Evolutionary conservation across 35 echinoderm and acorn worm species (phyloP), one percentile per base, ranked within the genome.

Genomic region (Ophiothrix spiculata): DNA sequence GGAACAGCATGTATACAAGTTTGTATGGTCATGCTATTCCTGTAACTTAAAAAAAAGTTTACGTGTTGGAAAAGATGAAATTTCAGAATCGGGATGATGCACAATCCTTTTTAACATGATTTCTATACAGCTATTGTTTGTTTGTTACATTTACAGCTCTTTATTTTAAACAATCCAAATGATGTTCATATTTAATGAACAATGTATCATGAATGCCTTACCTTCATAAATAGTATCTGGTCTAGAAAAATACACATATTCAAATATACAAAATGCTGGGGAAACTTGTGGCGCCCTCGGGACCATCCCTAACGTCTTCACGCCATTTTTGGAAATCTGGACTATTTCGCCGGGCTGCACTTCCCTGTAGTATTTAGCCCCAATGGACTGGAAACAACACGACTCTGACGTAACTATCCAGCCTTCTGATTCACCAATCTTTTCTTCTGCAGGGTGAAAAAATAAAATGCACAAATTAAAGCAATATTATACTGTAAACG

Each of bases 401-500:
- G 95, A 98, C 77, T 98, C 95, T 0, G 95, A 98, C 2, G 95
- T 91, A 4, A 98, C 95, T 17, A 98, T 86, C 95, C 95, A 98
- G 17, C 95, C 95, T 80, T 98, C 95, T 4, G 75, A 40, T 32
- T 77, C 45, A 41, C 39, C 63, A 73, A 83, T 78, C 74, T 89
- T 60, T 17, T 82, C 80, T 33, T 49, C 49, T 39, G 80, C 21
- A 82, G 42, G 42, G 6, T 6, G 6, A 49, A 49, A 49, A 49
- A 10, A 49, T 6, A 49, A 49, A 10, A 49, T 49, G n/a, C n/a
- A n/a, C n/a, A n/a, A n/a, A n/a, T n/a, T n/a, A n/a, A n/a, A n/a
- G n/a, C n/a, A n/a, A n/a, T n/a, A n/a, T n/a, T n/a, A n/a, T n/a
- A n/a, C n/a, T n/a, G n/a, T n/a, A n/a, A n/a, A n/a, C n/a, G n/a